phyloP scores from a whole-genome alignment of 2,113 vertebrate species.

The Lethenteron camtschaticum region DNA sequence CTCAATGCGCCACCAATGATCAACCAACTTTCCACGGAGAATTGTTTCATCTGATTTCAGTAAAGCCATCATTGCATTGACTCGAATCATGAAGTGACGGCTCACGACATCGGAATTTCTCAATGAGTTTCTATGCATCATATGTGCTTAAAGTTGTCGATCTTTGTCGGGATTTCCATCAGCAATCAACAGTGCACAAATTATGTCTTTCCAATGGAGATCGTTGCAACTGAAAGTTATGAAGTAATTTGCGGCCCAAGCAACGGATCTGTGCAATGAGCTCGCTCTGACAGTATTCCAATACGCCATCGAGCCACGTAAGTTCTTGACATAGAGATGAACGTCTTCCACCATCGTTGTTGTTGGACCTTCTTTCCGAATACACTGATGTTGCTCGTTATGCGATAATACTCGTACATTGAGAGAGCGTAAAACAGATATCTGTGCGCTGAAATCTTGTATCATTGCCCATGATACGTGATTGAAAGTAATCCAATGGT shows the following conservation, averaged over 20 bases:
- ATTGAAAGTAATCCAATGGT: constrained; percentile 4
- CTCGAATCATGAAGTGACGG: no score
- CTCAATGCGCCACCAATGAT: no score
- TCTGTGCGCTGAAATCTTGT: not conserved
- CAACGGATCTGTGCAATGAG: constrained; percentile 1
- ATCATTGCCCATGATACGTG: not conserved
- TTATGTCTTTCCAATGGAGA: not conserved
- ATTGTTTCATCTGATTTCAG: no score
- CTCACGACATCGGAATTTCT: no score
- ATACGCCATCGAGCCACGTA: not conserved
- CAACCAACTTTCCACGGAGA: no score
- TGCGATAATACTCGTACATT: constrained; percentile 1
- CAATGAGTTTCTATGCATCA: no score
- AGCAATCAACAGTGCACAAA: not conserved
- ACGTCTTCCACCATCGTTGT: constrained; percentile 1
- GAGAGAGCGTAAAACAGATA: not conserved
- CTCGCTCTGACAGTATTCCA: not conserved
- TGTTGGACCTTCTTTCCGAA: not conserved
- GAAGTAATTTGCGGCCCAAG: not conserved
- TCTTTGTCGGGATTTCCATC: no score
- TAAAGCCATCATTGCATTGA: no score
- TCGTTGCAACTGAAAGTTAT: constrained; percentile 3
- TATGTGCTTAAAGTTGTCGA: no score
- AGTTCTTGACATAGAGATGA: not conserved
- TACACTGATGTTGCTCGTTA: not conserved